Percentiles rank a stretch among this genome's conserved stretches.
phyloP scores from a whole-genome alignment of 2,113 vertebrate species.

The Tachysurus fulvidraco region DNA sequence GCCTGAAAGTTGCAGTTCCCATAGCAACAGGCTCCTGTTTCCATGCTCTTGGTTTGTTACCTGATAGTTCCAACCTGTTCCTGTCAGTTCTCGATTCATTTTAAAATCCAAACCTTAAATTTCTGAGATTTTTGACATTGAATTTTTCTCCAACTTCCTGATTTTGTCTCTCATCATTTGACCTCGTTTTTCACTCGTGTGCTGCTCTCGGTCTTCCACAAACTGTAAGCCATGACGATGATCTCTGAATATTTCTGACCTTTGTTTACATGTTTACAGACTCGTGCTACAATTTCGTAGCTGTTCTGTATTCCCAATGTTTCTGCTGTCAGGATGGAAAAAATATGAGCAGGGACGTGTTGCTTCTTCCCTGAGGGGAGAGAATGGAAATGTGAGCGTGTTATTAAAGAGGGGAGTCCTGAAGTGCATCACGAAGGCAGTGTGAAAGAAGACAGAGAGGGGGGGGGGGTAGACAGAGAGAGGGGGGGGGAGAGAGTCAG shows the following conservation, averaged over 20 bases:
- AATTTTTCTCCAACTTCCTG: neutral
- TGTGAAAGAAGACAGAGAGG: neutral
- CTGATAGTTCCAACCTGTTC: neutral
- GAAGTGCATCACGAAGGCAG: neutral
- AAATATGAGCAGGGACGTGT: neutral
- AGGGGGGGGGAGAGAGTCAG: too few species aligned
- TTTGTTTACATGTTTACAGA: neutral
- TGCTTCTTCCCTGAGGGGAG: neutral
- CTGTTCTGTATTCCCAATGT: neutral
- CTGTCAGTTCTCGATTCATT: neutral
- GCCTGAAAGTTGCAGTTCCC: neutral
- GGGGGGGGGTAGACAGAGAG: too few species aligned
- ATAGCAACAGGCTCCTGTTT: neutral
- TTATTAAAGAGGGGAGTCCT: conserved; percentile 21
- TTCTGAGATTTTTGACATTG: neutral
- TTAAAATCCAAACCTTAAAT: neutral
- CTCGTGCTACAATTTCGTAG: neutral
- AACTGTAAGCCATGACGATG: neutral
- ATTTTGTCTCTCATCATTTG: neutral
- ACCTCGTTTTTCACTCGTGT: neutral
- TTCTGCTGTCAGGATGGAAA: neutral
- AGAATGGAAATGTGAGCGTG: conserved; percentile 12
- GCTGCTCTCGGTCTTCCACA: neutral
- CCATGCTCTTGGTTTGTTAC: neutral
- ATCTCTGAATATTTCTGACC: neutral